Evolutionary conservation across 35 echinoderm and acorn worm species (phyloP).

Genomic region (Ophioderma brevispina): DNA sequence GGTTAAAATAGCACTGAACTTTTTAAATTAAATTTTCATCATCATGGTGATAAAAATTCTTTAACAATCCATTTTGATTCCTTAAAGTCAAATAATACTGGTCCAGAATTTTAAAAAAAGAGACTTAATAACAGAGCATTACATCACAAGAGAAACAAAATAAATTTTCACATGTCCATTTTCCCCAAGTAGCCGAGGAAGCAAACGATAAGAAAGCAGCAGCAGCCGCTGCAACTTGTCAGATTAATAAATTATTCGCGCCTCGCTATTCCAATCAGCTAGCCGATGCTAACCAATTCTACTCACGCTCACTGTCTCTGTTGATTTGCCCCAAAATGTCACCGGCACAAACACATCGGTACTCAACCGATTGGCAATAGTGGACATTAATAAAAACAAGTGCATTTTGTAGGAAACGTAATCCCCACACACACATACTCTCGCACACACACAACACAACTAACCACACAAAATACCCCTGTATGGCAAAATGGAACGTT

Average conservation of each 20-base stretch:
- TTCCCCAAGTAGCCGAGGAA: not conserved
- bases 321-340: conserved; percentile 6
- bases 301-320: not conserved
- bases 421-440: not conserved
- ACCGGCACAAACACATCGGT: not conserved
- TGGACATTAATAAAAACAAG: conserved; percentile 14
- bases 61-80: too few species aligned
- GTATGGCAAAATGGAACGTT: not conserved
- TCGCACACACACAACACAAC: too few species aligned
- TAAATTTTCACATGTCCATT: not conserved
- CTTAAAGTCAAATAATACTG: too few species aligned
- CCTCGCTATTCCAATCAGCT: conserved; percentile 2
- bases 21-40: too few species aligned
- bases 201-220: not conserved
- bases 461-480: not conserved
- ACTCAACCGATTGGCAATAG: not conserved
- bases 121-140: too few species aligned
- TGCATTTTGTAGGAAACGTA: not conserved
- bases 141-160: not conserved
- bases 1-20: too few species aligned
- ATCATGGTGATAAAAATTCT: too few species aligned
- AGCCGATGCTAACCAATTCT: not conserved
- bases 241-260: conserved; percentile 8
- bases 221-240: not conserved
- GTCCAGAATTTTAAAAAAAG: too few species aligned